Percentiles rank a stretch among this genome's conserved stretches.
phyloP scores from a whole-genome alignment of 2,113 vertebrate species.

The Triplophysa siluroides region DNA sequence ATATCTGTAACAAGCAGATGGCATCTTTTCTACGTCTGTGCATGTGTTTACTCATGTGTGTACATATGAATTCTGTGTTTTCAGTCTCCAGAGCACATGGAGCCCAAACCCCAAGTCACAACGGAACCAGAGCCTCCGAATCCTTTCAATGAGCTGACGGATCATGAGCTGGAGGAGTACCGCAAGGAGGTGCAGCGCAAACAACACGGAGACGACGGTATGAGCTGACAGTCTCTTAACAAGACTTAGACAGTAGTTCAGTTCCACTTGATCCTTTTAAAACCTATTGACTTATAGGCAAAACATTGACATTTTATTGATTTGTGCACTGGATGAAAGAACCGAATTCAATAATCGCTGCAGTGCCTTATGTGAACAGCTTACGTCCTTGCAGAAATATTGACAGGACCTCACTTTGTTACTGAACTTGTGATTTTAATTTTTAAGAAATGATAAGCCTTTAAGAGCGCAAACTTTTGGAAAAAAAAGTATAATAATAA shows the following conservation, averaged over 20 bases:
- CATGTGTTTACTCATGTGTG: background rate
- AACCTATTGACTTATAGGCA: background rate
- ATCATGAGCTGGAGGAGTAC: constrained; percentile 96
- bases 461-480: background rate
- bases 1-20: too few relatives aligned
- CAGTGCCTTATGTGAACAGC: background rate
- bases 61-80: constrained; percentile 23
- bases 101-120: constrained; percentile 52
- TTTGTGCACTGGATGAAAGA: constrained; percentile 18
- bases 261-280: background rate
- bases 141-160: constrained; percentile 94
- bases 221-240: constrained; percentile 5
- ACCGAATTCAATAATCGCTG: constrained; percentile 4
- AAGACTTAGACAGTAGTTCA: constrained; percentile 1
- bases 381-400: background rate
- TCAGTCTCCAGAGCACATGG: constrained; percentile 84
- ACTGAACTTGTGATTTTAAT: background rate
- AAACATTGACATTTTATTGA: background rate
- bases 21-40: background rate
- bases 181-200: constrained; percentile 94
- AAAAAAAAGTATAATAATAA: background rate
- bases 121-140: constrained; percentile 85
- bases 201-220: constrained; percentile 83
- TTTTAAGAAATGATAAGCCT: background rate
- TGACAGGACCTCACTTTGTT: background rate